Percentiles rank a stretch among this genome's conserved stretches.
phyloP scores from a whole-genome alignment of 2,888 invertebrate genomes.

The Atherix ibis region DNA sequence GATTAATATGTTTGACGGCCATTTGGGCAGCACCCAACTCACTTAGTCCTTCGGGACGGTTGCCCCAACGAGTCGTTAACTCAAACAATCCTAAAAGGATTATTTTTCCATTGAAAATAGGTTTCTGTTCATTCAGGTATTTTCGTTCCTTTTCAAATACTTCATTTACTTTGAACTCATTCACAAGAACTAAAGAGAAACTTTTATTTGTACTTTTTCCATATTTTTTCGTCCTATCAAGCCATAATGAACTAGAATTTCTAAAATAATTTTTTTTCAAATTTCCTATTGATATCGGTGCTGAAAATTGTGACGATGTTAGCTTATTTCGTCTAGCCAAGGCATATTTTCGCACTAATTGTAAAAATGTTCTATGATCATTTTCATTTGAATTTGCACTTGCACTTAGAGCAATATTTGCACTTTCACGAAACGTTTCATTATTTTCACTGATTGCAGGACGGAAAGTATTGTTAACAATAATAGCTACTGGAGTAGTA shows the following conservation, averaged over 20 bases:
- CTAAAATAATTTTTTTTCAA: no score
- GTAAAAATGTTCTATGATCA: no score
- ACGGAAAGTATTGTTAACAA: conserved; percentile 10
- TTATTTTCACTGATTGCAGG: neutral
- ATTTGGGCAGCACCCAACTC: conserved; percentile 63
- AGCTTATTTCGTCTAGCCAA: no score
- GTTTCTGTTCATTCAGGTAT: conserved; percentile 3
- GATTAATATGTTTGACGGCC: conserved; percentile 67
- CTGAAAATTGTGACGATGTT: no score
- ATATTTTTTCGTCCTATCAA: conserved; percentile 7
- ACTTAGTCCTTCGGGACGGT: conserved; percentile 51
- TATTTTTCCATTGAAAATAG: conserved; percentile 30
- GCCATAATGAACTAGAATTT: no score
- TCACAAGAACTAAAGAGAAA: conserved; percentile 12
- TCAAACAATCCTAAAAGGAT: conserved; percentile 68
- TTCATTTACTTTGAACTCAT: conserved; percentile 29
- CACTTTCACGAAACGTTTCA: no score
- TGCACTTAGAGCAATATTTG: no score
- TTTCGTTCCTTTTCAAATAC: conserved; percentile 30
- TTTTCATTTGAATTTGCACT: no score
- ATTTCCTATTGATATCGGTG: no score
- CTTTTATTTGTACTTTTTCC: conserved; percentile 7
- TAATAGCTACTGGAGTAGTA: no score
- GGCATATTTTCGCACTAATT: no score
- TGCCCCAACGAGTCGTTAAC: conserved; percentile 47